Percentiles rank a stretch among this genome's conserved stretches.
Evolutionary conservation across 1,140 invertebrate species (phyloP).

Genomic region (Aphidius gifuensis): DNA sequence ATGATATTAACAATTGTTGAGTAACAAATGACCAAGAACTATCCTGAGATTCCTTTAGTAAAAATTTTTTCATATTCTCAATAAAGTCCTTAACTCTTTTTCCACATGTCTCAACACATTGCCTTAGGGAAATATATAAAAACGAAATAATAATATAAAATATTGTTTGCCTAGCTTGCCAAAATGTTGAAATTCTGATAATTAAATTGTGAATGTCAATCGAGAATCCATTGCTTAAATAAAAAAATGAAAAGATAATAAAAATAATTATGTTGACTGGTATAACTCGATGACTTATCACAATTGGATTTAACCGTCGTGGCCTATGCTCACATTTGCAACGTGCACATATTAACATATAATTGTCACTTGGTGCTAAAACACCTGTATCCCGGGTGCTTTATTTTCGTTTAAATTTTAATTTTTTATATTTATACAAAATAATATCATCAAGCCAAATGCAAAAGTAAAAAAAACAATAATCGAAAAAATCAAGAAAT

Average conservation of each 20-base stretch:
- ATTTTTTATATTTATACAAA: neutral
- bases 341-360: constrained; percentile 22
- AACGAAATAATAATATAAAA: neutral
- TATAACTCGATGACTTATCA: constrained; percentile 12
- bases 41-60: neutral
- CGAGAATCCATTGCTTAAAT: constrained; percentile 11
- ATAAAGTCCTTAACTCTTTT: no score
- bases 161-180: constrained; percentile 49
- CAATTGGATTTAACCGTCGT: constrained; percentile 30
- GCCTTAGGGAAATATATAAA: no score
- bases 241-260: constrained; percentile 13
- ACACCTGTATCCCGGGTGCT: constrained; percentile 40
- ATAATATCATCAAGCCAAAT: neutral
- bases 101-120: no score
- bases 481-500: neutral
- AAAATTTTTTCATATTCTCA: constrained; percentile 19
- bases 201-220: constrained; percentile 18
- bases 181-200: constrained; percentile 38
- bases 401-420: constrained; percentile 16
- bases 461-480: neutral
- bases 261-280: constrained; percentile 19
- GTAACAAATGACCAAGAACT: neutral
- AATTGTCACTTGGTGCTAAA: constrained; percentile 44
- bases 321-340: constrained; percentile 29
- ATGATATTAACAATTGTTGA: neutral